These are phyloP conservation scores for Tuberolachnus salignus DNA, from an alignment of 2,888 invertebrate species.

Conservation along the genomic window DNA sequence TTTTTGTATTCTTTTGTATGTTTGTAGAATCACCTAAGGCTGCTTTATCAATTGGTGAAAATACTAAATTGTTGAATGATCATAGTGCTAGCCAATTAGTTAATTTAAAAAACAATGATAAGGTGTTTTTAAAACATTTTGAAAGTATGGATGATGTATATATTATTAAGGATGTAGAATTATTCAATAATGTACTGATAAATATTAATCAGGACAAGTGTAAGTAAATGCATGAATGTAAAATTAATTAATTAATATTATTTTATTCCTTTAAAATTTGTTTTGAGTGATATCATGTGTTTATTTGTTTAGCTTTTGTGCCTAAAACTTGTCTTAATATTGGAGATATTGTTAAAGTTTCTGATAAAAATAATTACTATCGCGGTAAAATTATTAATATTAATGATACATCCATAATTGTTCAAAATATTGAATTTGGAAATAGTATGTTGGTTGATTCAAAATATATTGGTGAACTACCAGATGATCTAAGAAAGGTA, in stretches of 20 bases:
- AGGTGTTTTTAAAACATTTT: conserved; percentile 38
- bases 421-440: conserved; percentile 39
- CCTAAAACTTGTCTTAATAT: conserved; percentile 1
- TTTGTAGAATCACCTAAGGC: background rate
- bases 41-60: background rate
- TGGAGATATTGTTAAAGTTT: conserved; percentile 25
- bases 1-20: background rate
- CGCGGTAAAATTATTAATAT: conserved; percentile 26
- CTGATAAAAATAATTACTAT: background rate
- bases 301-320: background rate
- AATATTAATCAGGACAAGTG: background rate
- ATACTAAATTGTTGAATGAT: background rate
- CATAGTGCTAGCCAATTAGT: background rate
- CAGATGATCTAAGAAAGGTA: conserved; percentile 25
- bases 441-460: background rate
- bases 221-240: background rate
- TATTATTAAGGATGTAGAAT: conserved; percentile 9
- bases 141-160: conserved; percentile 12
- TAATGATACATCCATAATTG: background rate
- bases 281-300: too few species aligned
- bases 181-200: background rate
- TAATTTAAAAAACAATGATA: conserved; percentile 27
- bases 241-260: background rate
- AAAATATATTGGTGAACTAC: background rate
- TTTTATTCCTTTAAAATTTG: background rate